Base-by-base conservation (phyloP, 2,113 vertebrate species). In the Hippopotamus amphibius region DNA sequence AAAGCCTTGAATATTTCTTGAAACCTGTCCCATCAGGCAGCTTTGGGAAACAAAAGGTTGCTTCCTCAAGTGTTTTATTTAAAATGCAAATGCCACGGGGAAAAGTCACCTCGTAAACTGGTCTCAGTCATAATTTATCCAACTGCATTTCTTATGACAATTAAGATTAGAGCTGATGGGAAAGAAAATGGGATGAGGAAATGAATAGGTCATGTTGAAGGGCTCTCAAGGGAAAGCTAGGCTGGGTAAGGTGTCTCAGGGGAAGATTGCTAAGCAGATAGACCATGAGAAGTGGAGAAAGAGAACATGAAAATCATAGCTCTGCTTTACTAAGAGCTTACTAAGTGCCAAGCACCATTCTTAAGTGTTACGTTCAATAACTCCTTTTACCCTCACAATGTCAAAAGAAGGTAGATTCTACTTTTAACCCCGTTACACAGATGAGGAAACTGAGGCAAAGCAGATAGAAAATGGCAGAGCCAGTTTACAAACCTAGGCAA, bases 31-130 rank as follows among this genome's bases (percentile, higher is more conserved):
- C 19, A 71, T 76, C 33, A 50, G 19, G 12, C 4, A 82, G 76
- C 37, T 86, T 76, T 82, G 41, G 59, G 26, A 81, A 85, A 93
- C 37, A 82, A 55, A 66, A 48, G 37, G 84, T 71, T 57, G 15
- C 28, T 86, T 97, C 43, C 59, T 95, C 46, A 26, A 66, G 61
- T 72, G 43, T 57, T 93, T 95, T 30, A 41, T 88, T 57, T 77
- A 41, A 95, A 89, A 76, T n/a, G 13, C 9, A 93, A 95, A 88
- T 76, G 3, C 37, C 41, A 59, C 30, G 46, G 16, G 22, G 33
- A 68, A 55, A 43, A 59, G 3, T 72, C 48, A 57, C 48, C 43
- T 79, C 53, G 28, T 74, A 37, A 87, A 83, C 55, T 50, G 37
- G 0, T 17, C 43, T 65, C 24, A 55, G n/a, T 76, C 13, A 28